Evolutionary conservation across 2,888 invertebrate species (phyloP), one percentile per base, ranked within the genome.

Genomic region (Himalopsyche anomala): DNA sequence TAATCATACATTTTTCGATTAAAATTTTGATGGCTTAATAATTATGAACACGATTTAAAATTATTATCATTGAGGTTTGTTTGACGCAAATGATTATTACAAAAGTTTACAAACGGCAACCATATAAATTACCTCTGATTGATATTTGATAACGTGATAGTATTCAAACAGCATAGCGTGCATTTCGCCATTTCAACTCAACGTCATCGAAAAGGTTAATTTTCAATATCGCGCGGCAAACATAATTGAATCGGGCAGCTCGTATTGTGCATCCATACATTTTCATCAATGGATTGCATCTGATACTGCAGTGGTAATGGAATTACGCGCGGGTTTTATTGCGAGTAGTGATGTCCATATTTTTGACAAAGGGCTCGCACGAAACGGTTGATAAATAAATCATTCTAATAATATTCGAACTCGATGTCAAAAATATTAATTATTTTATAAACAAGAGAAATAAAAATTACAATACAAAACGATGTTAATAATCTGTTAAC

Each of bases 161-260:
- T 51, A 15, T 51, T 3, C 62, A 62, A 62, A n/a, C 19, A 28
- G 19, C 8, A 62, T n/a, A 28, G 28, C 62, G 28, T 62, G 62
- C 62, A 28, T 62, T 51, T 62, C 62, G 28, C 28, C 62, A 62
- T 62, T 62, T 62, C 62, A 62, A 28, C 62, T 19, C 19, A 6
- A 62, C 62, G 28, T 62, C 62, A 62, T 62, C n/a, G 62, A 62
- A 62, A 19, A 62, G 62, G 55, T 80, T 82, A 86, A 86, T 86
- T 86, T 86, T 86, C 86, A 84, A 86, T 86, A 86, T 86, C 62
- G 86, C 81, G 38, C 19, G 36, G 80, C n/a, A 62, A 38, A 45
- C 74, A 36, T 87, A 84, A 87, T 87, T 85, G 83, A 82, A 87
- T 87, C 80, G 85, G 82, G 69, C 54, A 80, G 42, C 54, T 85